A percentile compares a stretch with the other conserved stretches of the same genome.
phyloP scores from a whole-genome alignment of 2,113 vertebrate genomes.

The Phalacrocorax aristotelis region DNA sequence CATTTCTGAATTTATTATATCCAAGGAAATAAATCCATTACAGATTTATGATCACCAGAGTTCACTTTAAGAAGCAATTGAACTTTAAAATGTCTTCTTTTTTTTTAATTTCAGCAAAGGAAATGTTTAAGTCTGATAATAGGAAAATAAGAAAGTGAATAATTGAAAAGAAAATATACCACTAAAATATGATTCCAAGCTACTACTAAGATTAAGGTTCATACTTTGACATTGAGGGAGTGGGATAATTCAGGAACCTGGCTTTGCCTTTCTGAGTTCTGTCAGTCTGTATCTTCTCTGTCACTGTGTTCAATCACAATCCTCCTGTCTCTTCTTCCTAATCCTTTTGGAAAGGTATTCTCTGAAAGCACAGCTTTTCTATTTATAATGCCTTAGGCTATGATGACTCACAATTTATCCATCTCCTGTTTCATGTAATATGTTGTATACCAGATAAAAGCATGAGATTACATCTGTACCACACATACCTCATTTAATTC shows the following conservation, averaged over 20 bases:
- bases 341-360: neutral
- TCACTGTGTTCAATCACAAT: neutral
- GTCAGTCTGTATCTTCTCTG: neutral
- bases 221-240: neutral
- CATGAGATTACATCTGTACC: neutral
- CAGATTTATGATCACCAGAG: neutral
- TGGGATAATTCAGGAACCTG: neutral
- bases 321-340: neutral
- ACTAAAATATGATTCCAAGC: neutral
- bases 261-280: neutral
- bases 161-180: neutral
- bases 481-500: neutral
- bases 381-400: neutral
- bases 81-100: neutral
- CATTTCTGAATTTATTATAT: neutral
- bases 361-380: neutral
- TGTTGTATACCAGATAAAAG: neutral
- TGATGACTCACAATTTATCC: neutral
- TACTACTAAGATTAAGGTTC: neutral
- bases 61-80: neutral
- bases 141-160: neutral
- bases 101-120: neutral
- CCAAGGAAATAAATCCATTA: neutral
- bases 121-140: neutral
- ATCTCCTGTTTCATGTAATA: neutral